Evolutionary conservation across 2,113 vertebrate species (phyloP).

Genomic region (Hyla sarda): DNA sequence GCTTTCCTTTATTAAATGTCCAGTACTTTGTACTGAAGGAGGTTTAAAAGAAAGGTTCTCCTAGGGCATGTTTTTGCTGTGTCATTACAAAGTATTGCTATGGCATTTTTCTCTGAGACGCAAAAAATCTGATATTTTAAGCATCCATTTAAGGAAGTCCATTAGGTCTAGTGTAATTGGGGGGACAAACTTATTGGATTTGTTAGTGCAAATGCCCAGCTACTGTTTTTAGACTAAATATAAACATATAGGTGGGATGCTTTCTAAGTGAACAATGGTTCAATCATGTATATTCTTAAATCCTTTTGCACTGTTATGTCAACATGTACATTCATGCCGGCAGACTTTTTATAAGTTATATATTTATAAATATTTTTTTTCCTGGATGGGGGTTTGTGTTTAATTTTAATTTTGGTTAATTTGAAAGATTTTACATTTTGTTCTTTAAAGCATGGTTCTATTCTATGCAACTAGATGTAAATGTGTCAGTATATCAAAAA

Average conservation of each 20-base stretch:
- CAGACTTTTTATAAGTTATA: constrained; percentile 83
- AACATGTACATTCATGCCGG: constrained; percentile 82
- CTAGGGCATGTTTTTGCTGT: constrained; percentile 6
- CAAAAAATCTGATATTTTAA: neutral
- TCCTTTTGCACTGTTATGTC: constrained; percentile 96
- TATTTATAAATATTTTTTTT: constrained; percentile 65
- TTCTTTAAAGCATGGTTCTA: constrained; percentile 93
- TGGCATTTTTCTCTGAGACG: neutral
- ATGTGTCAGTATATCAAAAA: constrained; percentile 80
- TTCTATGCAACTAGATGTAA: constrained; percentile 96
- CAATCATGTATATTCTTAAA: constrained; percentile 84
- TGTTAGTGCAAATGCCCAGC: neutral
- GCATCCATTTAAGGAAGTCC: neutral
- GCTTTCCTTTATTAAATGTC: neutral
- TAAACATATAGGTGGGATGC: constrained; percentile 69
- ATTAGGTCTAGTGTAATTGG: neutral
- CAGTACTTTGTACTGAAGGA: constrained; percentile 20
- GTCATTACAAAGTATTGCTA: neutral
- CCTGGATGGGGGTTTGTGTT: constrained; percentile 20
- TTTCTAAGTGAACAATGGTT: constrained; percentile 84
- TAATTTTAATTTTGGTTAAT: constrained; percentile 58
- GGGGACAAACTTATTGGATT: neutral
- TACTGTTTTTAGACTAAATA: constrained; percentile 64
- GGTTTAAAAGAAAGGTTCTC: neutral
- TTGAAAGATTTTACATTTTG: constrained; percentile 71